Conservation (phyloP, 2,797 vertebrate species). For the Novumbra hubbsi region DNA sequence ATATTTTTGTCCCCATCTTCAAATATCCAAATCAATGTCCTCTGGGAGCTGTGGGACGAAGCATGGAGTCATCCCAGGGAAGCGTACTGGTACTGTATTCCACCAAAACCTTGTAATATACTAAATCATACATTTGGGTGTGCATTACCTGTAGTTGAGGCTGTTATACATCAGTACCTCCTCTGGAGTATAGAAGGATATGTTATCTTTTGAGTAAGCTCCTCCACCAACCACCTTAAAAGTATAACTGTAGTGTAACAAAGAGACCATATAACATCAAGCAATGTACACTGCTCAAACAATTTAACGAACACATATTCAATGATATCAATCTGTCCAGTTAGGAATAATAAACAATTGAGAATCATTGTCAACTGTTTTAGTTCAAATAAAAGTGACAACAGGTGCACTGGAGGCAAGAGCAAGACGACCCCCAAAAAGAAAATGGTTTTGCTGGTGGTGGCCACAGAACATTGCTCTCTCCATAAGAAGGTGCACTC, state of each 20-base stretch:
- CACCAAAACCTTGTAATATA: not conserved
- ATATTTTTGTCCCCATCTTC: not conserved
- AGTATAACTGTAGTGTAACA: constrained; percentile 48
- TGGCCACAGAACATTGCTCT: too few relatives aligned
- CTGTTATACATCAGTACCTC: constrained; percentile 62
- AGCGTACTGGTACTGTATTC: not conserved
- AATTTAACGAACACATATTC: too few relatives aligned
- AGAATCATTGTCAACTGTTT: too few relatives aligned
- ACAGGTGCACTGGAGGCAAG: too few relatives aligned
- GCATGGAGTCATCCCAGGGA: not conserved
- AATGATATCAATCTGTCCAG: too few relatives aligned
- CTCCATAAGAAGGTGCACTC: constrained; percentile 11
- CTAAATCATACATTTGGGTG: not conserved
- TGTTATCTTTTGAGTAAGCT: constrained; percentile 10
- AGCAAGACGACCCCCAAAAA: too few relatives aligned
- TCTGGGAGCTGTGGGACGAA: not conserved
- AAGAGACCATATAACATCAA: not conserved
- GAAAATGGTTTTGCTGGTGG: too few relatives aligned
- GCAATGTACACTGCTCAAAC: too few relatives aligned
- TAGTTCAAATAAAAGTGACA: too few relatives aligned
- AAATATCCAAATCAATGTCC: constrained; percentile 12
- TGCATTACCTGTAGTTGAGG: constrained; percentile 44
- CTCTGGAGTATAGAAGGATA: constrained; percentile 46
- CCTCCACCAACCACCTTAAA: constrained; percentile 64
- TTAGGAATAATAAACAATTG: too few relatives aligned